Base-by-base conservation (phyloP, 2,797 vertebrate genomes). In the Telmatherina bonti region DNA sequence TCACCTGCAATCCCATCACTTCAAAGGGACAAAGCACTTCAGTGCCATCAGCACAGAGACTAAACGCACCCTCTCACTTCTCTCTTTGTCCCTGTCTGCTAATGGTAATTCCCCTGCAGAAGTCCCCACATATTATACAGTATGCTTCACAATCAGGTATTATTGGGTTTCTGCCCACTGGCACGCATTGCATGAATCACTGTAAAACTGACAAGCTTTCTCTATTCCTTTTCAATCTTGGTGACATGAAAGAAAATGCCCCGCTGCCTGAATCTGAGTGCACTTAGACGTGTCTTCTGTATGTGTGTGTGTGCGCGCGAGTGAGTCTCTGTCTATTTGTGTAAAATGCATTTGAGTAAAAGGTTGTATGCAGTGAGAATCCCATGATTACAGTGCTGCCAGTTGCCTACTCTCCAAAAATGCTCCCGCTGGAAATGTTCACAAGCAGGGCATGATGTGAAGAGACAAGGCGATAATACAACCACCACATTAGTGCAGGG, bases 1-100 rank as follows among this genome's bases (percentile, higher is more conserved):
- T 93, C 92, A 94, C 84, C 84, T 78, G 76, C 86, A 84, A 90
- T 84, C 81, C 78, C 76, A 71, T 84, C 85, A 87, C 89, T 93
- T 93, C 91, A 93, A 93, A 93, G 85, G 70, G 67, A 72, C 72
- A 85, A 70, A 83, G 68, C 78, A 70, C 83, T 85, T 59, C 36
- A 38, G 59, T 84, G 79, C 72, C 84, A 89, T 73, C 81, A 63
- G 76, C 77, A 78, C 81, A 84, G 77, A 83, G 81, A 81, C 74
- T 85, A 85, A 88, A 79, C 4, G 20, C 73, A 81, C 69, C 72
- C 79, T 74, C 83, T 82, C 87, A 70, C 79, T 85, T 81, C 83
- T 68, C 81, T 85, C 86, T 91, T 90, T 91, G 89, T 89, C 81
- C 85, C 61, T 63, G 76, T 83, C 76, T 84, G 72, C 57, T 84